phyloP scores from a whole-genome alignment of 2,888 invertebrate species.

The Carabus problematicus region DNA sequence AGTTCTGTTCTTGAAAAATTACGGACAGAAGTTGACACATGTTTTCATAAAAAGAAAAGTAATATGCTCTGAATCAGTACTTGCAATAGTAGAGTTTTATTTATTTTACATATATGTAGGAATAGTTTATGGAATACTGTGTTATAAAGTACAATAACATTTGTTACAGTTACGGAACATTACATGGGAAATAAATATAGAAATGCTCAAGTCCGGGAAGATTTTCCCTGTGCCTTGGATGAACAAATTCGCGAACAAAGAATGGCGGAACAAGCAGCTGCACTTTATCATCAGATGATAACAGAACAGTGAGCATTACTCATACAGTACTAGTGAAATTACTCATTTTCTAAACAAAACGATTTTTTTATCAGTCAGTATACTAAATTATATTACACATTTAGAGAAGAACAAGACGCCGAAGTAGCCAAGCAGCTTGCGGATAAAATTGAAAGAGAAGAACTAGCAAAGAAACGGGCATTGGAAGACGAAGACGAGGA shows the following conservation, averaged over 20 bases:
- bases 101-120: too few relatives aligned
- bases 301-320: slow-evolving; percentile 68
- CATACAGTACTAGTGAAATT: too few relatives aligned
- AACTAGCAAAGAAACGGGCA: slow-evolving; percentile 62
- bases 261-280: slow-evolving; percentile 69
- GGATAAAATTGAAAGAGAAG: slow-evolving; percentile 67
- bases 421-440: slow-evolving; percentile 72
- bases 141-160: slow-evolving; percentile 12
- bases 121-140: not conserved
- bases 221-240: slow-evolving; percentile 76
- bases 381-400: slow-evolving; percentile 33
- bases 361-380: not conserved
- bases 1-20: slow-evolving; percentile 24
- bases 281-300: slow-evolving; percentile 65
- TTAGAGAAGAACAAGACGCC: slow-evolving; percentile 73
- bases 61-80: not conserved
- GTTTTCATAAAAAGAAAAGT: slow-evolving; percentile 24
- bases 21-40: slow-evolving; percentile 8
- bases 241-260: slow-evolving; percentile 76
- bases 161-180: slow-evolving; percentile 71
- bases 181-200: slow-evolving; percentile 77
- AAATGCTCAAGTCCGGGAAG: slow-evolving; percentile 79
- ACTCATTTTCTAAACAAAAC: too few relatives aligned
- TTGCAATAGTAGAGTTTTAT: too few relatives aligned
- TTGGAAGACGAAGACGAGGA: slow-evolving; percentile 64